phyloP scores from a whole-genome alignment of 2,797 vertebrate species.

The Myotis planiceps region DNA sequence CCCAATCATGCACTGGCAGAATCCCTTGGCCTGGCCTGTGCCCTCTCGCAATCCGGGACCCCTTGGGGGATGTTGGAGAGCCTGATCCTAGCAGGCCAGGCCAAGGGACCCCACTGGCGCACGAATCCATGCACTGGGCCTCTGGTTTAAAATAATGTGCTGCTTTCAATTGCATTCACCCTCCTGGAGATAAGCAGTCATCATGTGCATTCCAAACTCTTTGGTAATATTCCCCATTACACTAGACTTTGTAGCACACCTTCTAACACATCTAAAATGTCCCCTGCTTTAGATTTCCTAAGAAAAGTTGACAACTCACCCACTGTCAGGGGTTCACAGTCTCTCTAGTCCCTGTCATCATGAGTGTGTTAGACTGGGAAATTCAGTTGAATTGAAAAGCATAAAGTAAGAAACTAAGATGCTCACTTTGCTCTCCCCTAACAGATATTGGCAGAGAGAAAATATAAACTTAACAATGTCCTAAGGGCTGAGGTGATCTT shows the following conservation, averaged over 20 bases:
- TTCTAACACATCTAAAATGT: not conserved
- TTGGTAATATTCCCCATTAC: not conserved
- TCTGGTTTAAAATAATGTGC: not conserved
- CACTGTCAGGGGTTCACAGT: not conserved
- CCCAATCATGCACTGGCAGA: no score
- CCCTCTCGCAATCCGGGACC: no score
- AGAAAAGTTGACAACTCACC: not conserved
- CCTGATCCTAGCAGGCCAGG: no score
- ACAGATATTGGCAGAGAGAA: conserved; percentile 23
- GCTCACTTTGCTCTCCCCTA: not conserved
- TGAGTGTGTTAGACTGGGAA: not conserved
- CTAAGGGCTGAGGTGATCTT: conserved; percentile 12
- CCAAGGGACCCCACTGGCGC: no score
- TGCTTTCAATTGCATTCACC: not conserved
- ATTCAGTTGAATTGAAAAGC: not conserved
- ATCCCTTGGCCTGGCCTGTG: no score
- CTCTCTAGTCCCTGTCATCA: not conserved
- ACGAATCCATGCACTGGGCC: no score
- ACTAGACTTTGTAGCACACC: not conserved
- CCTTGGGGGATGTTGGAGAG: no score
- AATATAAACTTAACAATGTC: conserved; percentile 41
- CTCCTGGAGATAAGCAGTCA: not conserved
- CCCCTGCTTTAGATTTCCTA: not conserved
- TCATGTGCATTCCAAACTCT: not conserved
- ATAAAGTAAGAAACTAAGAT: not conserved